Conservation (phyloP, 1,140 invertebrate species). For the Ditylenchus dipsaci region DNA sequence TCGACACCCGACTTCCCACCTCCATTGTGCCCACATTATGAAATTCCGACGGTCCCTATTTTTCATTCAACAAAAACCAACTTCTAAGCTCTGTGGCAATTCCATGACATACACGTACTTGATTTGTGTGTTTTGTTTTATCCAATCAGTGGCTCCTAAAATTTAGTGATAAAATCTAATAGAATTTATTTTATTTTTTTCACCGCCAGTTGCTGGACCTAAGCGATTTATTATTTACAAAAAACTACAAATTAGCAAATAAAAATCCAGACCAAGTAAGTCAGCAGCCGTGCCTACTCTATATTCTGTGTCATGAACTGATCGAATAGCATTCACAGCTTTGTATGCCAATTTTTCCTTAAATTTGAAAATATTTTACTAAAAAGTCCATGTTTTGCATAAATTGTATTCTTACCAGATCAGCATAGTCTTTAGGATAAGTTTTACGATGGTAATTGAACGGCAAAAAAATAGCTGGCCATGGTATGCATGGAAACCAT, state of each 20-base stretch:
- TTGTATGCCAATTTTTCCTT: neutral
- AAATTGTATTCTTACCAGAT: conserved; percentile 27
- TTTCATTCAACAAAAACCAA: no score
- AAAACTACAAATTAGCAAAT: neutral
- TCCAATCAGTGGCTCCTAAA: conserved; percentile 45
- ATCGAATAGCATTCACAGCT: conserved; percentile 23
- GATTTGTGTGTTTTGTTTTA: conserved; percentile 49
- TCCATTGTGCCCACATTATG: no score
- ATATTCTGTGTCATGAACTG: conserved; percentile 42
- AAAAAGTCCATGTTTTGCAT: no score
- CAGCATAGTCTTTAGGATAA: conserved; percentile 50
- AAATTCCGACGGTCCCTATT: no score
- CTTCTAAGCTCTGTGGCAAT: conserved; percentile 47
- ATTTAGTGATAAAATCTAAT: no score
- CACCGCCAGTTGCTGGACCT: conserved; percentile 50
- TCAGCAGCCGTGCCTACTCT: conserved; percentile 48
- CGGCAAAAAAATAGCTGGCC: conserved; percentile 53
- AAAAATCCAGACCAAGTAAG: conserved; percentile 32
- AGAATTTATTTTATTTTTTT: neutral
- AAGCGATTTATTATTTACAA: conserved; percentile 8
- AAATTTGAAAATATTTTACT: conserved; percentile 10
- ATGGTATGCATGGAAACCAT: conserved; percentile 51
- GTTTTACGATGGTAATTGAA: conserved; percentile 45
- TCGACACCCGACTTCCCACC: no score
- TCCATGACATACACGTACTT: conserved; percentile 56